These are phyloP conservation scores for Pocillopora verrucosa DNA, from an alignment of 64 coral and sea anemone species.

Conservation along the genomic window DNA sequence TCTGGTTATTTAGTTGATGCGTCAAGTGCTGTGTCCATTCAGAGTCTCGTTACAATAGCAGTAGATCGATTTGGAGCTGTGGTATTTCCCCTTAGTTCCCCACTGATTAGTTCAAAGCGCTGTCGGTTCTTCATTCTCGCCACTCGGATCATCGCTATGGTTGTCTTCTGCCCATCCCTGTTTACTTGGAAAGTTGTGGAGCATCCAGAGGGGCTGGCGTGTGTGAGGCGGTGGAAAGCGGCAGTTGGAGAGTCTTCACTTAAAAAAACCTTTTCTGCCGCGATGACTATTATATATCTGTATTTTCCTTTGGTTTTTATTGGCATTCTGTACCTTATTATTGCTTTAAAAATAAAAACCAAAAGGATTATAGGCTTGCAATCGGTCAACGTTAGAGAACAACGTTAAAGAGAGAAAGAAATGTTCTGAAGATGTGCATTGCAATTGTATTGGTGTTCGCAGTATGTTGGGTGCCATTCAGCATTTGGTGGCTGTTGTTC, in stretches of 20 bases:
- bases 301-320: not conserved
- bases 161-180: not conserved
- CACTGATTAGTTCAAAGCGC: not conserved
- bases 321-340: not conserved
- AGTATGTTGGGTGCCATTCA: not conserved
- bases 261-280: not conserved
- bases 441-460: not conserved
- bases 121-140: not conserved
- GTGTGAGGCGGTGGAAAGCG: not conserved
- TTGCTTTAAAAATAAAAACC: not conserved
- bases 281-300: not conserved
- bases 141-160: not conserved
- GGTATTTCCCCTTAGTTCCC: not conserved
- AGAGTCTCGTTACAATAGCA: slow-evolving; percentile 1
- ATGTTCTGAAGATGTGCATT: not conserved
- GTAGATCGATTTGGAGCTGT: not conserved
- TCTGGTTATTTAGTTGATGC: not conserved
- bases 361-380: not conserved
- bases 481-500: not conserved
- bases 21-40: not conserved
- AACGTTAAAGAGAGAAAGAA: not conserved
- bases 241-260: not conserved
- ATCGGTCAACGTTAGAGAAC: not conserved
- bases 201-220: not conserved
- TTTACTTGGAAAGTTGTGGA: not conserved